Evolutionary conservation across 1,140 invertebrate genomes (phyloP).

Genomic region (Heliconius nattereri): DNA sequence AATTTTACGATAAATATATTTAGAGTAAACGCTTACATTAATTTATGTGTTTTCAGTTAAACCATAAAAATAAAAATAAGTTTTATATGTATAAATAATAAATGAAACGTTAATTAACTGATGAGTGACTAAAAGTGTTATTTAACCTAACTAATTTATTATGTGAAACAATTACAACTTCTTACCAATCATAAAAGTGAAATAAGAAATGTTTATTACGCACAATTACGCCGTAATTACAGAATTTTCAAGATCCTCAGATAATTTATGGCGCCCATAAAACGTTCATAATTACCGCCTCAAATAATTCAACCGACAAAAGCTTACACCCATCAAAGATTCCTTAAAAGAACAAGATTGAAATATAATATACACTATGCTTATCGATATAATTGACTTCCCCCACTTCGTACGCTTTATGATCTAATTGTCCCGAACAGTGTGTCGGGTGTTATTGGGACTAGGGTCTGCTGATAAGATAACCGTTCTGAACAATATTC

Average conservation of each 20-base stretch:
- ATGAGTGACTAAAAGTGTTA: background rate
- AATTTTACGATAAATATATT: constrained; percentile 14
- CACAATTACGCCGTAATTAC: constrained; percentile 6
- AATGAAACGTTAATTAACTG: background rate
- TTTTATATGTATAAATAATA: background rate
- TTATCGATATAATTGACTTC: constrained; percentile 46
- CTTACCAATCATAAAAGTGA: background rate
- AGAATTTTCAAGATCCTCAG: background rate
- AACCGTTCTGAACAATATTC: constrained; percentile 38
- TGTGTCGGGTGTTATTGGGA: constrained; percentile 49
- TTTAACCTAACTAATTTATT: background rate
- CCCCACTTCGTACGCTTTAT: constrained; percentile 43
- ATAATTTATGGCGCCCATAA: constrained; percentile 21
- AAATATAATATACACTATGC: constrained; percentile 45
- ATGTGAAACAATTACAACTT: background rate
- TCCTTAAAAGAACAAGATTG: constrained; percentile 6
- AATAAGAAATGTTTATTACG: constrained; percentile 5
- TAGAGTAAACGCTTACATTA: constrained; percentile 7
- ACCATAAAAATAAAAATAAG: background rate
- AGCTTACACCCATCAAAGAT: background rate
- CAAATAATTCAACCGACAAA: background rate
- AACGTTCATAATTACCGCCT: constrained; percentile 13
- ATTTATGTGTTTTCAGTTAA: background rate
- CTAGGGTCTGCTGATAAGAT: constrained; percentile 61
- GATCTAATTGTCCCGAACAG: constrained; percentile 54